Conservation (phyloP, 2,797 vertebrate species). For the Neostethus bicornis region DNA sequence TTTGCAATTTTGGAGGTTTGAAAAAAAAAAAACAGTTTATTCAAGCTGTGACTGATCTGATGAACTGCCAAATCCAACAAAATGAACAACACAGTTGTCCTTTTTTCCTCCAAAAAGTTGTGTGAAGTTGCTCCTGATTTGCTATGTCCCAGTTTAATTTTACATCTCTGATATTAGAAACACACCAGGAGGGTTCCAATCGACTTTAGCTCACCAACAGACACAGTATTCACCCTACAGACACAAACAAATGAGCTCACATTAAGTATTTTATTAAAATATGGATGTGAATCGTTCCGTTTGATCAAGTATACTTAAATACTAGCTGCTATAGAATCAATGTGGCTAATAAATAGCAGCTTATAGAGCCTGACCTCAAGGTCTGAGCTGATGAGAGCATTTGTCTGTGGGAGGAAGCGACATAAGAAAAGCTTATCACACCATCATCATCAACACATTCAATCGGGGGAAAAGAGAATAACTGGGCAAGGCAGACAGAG, state of each 20-base stretch:
- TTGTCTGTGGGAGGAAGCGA: conserved; percentile 66
- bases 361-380: conserved; percentile 65
- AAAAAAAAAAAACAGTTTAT: too few species aligned
- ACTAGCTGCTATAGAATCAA: conserved; percentile 64
- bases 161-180: conserved; percentile 43
- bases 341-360: conserved; percentile 73
- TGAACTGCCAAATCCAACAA: background rate
- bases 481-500: conserved; percentile 46
- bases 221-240: conserved; percentile 52
- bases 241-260: conserved; percentile 65
- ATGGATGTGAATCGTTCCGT: conserved; percentile 47
- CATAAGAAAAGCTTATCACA: conserved; percentile 65
- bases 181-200: conserved; percentile 42
- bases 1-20: too few species aligned
- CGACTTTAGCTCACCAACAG: conserved; percentile 46
- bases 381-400: conserved; percentile 68
- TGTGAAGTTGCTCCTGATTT: conserved; percentile 25
- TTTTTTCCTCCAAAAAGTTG: background rate
- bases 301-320: conserved; percentile 52
- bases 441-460: conserved; percentile 56
- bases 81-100: background rate
- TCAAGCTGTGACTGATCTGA: too few species aligned
- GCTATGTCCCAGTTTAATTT: conserved; percentile 32
- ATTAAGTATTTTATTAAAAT: conserved; percentile 50
- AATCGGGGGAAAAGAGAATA: conserved; percentile 40